These are phyloP conservation scores for Eulemur albifrons DNA, from an alignment of 2,797 vertebrate genomes.

Conservation along the genomic window DNA sequence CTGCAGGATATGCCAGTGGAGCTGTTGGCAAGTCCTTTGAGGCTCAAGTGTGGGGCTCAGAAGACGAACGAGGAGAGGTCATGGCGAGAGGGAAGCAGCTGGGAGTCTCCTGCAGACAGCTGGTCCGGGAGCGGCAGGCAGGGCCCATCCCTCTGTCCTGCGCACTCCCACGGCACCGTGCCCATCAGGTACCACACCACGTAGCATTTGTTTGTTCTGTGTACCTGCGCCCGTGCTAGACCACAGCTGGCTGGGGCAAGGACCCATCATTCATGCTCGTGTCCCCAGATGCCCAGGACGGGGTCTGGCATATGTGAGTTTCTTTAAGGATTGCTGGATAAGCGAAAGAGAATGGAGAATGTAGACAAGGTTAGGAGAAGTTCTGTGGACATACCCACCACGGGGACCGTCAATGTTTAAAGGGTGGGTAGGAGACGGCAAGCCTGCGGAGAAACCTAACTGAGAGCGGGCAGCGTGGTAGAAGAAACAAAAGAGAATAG, in stretches of 20 bases:
- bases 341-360: neutral
- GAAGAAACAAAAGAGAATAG: neutral
- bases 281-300: neutral
- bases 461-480: neutral
- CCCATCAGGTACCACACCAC: fast-evolving
- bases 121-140: no score
- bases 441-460: neutral
- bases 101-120: neutral
- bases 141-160: neutral
- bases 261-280: neutral
- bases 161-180: neutral
- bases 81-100: neutral
- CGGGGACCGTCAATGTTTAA: neutral
- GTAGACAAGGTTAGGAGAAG: neutral
- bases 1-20: neutral
- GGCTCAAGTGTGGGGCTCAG: neutral
- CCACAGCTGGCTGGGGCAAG: neutral
- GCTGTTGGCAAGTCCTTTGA: neutral
- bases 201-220: neutral
- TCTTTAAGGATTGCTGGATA: neutral
- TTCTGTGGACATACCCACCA: neutral
- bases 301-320: neutral
- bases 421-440: neutral
- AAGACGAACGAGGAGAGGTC: neutral
- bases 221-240: neutral